Percentiles rank a stretch among this genome's conserved stretches.
Evolutionary conservation across 2,797 vertebrate species (phyloP).

Genomic region (Cynopterus sphinx): DNA sequence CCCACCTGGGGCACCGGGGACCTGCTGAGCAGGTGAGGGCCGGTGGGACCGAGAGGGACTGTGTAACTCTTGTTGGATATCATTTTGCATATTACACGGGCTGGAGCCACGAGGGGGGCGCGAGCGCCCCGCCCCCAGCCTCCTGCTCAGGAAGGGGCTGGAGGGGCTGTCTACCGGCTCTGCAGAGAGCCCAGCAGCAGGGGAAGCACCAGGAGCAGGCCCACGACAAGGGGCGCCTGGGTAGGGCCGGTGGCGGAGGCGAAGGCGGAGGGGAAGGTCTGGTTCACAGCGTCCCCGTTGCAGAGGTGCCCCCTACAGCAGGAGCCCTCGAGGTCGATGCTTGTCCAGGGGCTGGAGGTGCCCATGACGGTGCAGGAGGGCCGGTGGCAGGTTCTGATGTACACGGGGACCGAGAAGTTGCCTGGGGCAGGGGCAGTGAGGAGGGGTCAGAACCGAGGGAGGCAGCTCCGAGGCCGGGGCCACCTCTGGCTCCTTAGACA

Average conservation of each 20-base stretch:
- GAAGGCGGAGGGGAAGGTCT: background rate
- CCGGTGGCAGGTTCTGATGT: slow-evolving; percentile 74
- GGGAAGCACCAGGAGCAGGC: background rate
- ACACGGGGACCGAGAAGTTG: slow-evolving; percentile 69
- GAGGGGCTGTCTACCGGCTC: background rate
- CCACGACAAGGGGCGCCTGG: fast-evolving
- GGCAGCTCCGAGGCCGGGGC: background rate
- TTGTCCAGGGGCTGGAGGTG: slow-evolving; percentile 74
- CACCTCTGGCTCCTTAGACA: background rate
- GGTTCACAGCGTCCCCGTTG: slow-evolving; percentile 4
- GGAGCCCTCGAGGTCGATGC: slow-evolving; percentile 69
- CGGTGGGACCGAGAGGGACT: background rate
- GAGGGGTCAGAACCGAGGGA: background rate
- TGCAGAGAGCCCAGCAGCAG: background rate
- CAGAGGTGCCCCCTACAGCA: slow-evolving; percentile 73
- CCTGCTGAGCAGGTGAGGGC: background rate
- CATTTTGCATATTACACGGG: background rate
- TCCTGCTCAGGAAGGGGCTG: background rate
- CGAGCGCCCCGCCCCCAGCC: fast-evolving
- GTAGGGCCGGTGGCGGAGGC: fast-evolving
- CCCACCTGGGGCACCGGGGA: background rate
- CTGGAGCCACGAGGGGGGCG: background rate
- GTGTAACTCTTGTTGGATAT: background rate
- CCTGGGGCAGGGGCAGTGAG: background rate
- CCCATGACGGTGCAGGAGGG: slow-evolving; percentile 70